Conservation (phyloP, 2,888 invertebrate genomes). For the Hirtodrosophila confusa region DNA sequence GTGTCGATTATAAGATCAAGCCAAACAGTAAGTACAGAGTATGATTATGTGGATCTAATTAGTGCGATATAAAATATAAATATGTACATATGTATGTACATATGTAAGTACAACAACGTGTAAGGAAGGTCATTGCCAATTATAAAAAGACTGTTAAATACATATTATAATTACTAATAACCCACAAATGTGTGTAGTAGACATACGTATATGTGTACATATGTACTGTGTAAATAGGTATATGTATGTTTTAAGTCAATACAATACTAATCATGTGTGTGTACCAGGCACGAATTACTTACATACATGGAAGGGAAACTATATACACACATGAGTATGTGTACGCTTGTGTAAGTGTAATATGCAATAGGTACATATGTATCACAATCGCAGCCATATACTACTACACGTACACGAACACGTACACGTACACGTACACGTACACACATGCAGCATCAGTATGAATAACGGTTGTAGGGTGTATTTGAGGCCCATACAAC, state of each 20-base stretch:
- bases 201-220: not conserved
- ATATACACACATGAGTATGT: conserved; percentile 3
- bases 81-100: conserved; percentile 18
- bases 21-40: conserved; percentile 14
- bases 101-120: conserved; percentile 47
- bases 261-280: not conserved
- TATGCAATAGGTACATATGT: no score
- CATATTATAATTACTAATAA: conserved; percentile 39
- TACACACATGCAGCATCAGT: conserved; percentile 1
- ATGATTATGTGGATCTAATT: conserved; percentile 14
- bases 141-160: conserved; percentile 67
- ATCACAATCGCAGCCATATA: no score
- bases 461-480: not conserved
- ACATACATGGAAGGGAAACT: not conserved
- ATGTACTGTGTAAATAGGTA: conserved; percentile 1
- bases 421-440: not conserved
- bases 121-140: conserved; percentile 70
- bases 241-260: conserved; percentile 2
- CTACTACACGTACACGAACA: not conserved
- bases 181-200: not conserved
- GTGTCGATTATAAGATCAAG: conserved; percentile 4
- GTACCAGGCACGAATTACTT: conserved; percentile 10
- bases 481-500: no score
- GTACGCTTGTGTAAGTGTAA: not conserved
- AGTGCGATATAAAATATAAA: conserved; percentile 20